Base-by-base conservation (phyloP, 2,888 invertebrate species). In the Aquatica leii region DNA sequence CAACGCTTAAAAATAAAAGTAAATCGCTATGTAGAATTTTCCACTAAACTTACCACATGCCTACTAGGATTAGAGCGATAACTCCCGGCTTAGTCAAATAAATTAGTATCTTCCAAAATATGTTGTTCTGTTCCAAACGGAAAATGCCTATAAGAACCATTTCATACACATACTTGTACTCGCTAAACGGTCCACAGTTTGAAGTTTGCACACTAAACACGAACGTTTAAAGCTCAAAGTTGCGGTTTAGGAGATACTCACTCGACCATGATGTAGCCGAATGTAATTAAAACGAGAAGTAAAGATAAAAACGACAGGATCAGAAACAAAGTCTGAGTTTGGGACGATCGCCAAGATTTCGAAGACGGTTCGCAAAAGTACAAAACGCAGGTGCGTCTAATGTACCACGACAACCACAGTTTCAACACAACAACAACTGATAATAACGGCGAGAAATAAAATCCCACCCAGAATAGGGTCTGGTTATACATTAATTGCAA, bases 401-500 rank as follows among this genome's bases (percentile, higher is more conserved):
- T 83, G 74, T 93, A 91, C 84, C 93, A 93, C 24, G 88, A 87
- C 12, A 91, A 75, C 66, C 90, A 83, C 76, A 93, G 83, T 80
- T 93, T 93, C 48, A 89, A 53, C 17, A 89, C 83, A 35, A 91
- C 86, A 0, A 90, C 82, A 3, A 87, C 77, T 5, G 88, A 85
- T 69, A 93, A 80, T 62, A 90, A 78, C 0, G 94, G 94, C 53
- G 89, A 86, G 82, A 90, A 92, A 73, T 90, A 86, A 71, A 89
- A 82, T 4, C 91, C 93, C 66, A 91, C 82, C 92, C 93, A 93
- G 65, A 92, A 85, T 51, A 93, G 81, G 0, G 88, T 88, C 79
- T 94, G 93, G 78, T 91, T 92, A 84, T 92, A 93, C 67, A 93
- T 89, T 41, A 94, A 83, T 55, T 90, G 89, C 51, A 93, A 83